Base-by-base conservation (phyloP, 2,888 invertebrate genomes). In the Lepetodrilus schrolli region DNA sequence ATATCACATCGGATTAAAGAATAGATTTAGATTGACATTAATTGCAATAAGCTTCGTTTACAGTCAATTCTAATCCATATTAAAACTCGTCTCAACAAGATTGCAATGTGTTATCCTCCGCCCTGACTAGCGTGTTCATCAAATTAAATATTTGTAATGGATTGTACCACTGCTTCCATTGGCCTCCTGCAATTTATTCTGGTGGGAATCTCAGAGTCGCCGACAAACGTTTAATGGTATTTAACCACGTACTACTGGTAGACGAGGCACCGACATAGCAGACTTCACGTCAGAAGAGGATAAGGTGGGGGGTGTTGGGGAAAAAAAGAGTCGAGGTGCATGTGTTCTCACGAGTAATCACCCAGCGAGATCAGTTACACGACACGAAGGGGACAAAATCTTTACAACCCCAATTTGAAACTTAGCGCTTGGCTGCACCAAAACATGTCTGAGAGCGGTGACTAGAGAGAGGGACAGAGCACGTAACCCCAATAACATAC, bases 151-250 rank as follows among this genome's bases (percentile, higher is more conserved):
- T 26, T 58, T 58, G 26, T 58, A 30, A 58, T 58, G 30, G 34
- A 34, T 17, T 58, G 26, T 58, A 58, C 58, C 30, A 58, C 58
- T 17, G 34, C 34, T 30, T 48, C 58, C 30, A 30, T 34, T 30
- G 26, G 8, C 58, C 58, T n/a, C 58, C 58, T 58, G 58, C 30
- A 58, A 58, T 58, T n/a, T 58, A 58, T 58, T 58, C 26, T 58
- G 58, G 58, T 34, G 58, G 58, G 58, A 58, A 58, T 30, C 34
- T 58, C 34, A 17, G 30, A 34, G 30, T 30, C 30, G 58, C 58
- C 26, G 58, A 58, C 58, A 34, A n/a, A 58, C 58, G 17, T 34
- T 34, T 34, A 34, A 34, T 58, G 30, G 58, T 51, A 26, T 58
- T 26, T 34, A 30, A 58, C 58, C 58, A 58, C 58, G 58, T 58